Base-by-base conservation (phyloP, 2,888 invertebrate species). In the Lithosia quadra region DNA sequence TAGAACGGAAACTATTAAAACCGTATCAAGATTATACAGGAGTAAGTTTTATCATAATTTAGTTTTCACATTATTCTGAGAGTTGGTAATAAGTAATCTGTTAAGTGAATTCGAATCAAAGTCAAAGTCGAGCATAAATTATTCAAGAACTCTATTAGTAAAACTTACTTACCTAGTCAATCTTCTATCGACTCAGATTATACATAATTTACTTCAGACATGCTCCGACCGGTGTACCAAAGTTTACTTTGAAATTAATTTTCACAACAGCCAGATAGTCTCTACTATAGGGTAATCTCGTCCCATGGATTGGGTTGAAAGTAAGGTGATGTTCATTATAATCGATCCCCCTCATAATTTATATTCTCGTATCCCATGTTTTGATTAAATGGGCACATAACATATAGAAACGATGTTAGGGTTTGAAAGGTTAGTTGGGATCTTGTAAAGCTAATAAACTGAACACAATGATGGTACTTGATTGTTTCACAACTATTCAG, bases 201-300 rank as follows among this genome's bases (percentile, higher is more conserved):
- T 76, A 76, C 72, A 76, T 82, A 77, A 82, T 79, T 84, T 76
- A 75, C 69, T 75, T 75, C 67, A 76, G 72, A 77, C 71, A 73
- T 69, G 75, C 74, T 72, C 68, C 75, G 60, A 71, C 73, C 69
- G 24, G 73, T 74, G 72, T 74, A 72, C 71, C 74, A 63, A 81
- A 83, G 82, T 80, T 82, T 81, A 78, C 75, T 81, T 78, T 70
- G 71, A 49, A 82, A 81, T 79, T 80, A 82, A 84, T 80, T 81
- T 78, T 80, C 82, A 75, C 82, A 83, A 79, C 81, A 80, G 78
- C 74, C 61, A 72, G 71, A 78, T 80, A 81, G n/a, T n/a, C n/a
- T n/a, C 82, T 82, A 78, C 68, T 73, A 58, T 68, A 62, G 72
- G 69, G 71, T 80, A 78, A 80, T 77, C 75, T 73, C 73, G 68